Evolutionary conservation across 2,797 vertebrate species (phyloP), one percentile per base, ranked within the genome.

Genomic region (Sebastes oblongus): DNA sequence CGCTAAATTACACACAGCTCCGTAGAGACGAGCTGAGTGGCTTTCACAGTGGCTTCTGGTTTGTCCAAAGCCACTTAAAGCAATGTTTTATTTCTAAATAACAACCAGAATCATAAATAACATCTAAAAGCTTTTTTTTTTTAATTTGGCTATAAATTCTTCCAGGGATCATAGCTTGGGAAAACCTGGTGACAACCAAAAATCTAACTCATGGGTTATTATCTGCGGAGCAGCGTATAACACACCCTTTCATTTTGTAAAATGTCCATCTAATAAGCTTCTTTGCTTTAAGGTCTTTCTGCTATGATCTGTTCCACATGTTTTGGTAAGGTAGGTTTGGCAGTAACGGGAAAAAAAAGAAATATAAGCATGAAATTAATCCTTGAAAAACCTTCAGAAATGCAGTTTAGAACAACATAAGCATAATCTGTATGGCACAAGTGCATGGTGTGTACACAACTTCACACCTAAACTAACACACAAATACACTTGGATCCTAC

Each of bases 231-330:
- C 60, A 34, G 55, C 8, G 3, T n/a, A 61, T 66, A 77, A 78
- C 55, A 25, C 61, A 69, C 52, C 70, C 82, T 88, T 89, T 90
- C 58, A 79, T 83, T 82, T 72, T 25, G 13, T 50, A 71, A 50
- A 66, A 81, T 52, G 73, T 71, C 69, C 55, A 42, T 75, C 59
- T 50, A 83, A 62, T 88, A 84, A 79, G 78, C 82, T 75, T 36
- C 52, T 90, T 86, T 84, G 25, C 71, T 69, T 39, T 11, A 10
- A 77, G 66, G 54, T 81, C 29, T 80, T 77, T 80, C 20, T 36
- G 59, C 70, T 62, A 4, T 81, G 83, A 90, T 88, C 77, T 74
- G 70, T 79, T 86, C 68, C 80, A 89, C 75, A 84, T 90, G 86
- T 83, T 67, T 60, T 30, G 24, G 62, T 80, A 30, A 75, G 66